Evolutionary conservation across 2,797 vertebrate genomes (phyloP), one percentile per base, ranked within the genome.

Genomic region (Amblyopsis hoosieri): DNA sequence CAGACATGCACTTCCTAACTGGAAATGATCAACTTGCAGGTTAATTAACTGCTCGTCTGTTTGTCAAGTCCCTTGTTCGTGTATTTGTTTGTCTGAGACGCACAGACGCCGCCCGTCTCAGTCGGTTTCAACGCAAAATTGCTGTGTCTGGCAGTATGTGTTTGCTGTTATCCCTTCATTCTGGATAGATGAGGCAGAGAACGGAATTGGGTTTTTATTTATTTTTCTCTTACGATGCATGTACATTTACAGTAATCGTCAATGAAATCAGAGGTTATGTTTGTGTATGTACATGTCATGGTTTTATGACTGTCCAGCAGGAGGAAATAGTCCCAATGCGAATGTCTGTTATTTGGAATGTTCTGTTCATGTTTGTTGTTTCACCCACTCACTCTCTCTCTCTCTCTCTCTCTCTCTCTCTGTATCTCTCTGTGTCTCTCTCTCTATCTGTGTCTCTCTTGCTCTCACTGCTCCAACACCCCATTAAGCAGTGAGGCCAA

Each of bases 401-500:
- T 54, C 17, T 54, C 17, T 55, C 17, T 1, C 49, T 61, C 57
- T 61, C 64, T 65, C 56, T 69, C 72, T 63, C 1, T 33, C 56
- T 66, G 46, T 64, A 55, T 63, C 23, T 42, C 19, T 19, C 42
- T 15, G 37, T 54, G 17, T n/a, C 42, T 48, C 15, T 50, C 29
- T 59, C 60, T 31, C 60, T 74, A 45, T 54, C 50, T 1, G 10
- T 72, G 73, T 62, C 14, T 45, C 17, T 54, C 51, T 14, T n/a
- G 11, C 64, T 67, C 64, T 67, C 67, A 45, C 56, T 71, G 74
- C 37, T 55, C 82, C 57, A 66, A 84, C 87, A 84, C 82, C 82
- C 81, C 91, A 90, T 88, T 90, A 87, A 83, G 70, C 79, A 88
- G 79, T 31, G 62, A 90, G 89, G 90, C 86, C 89, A 85, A 67